Conservation (phyloP, 2,888 invertebrate genomes). For the Prionchulus punctatus region DNA sequence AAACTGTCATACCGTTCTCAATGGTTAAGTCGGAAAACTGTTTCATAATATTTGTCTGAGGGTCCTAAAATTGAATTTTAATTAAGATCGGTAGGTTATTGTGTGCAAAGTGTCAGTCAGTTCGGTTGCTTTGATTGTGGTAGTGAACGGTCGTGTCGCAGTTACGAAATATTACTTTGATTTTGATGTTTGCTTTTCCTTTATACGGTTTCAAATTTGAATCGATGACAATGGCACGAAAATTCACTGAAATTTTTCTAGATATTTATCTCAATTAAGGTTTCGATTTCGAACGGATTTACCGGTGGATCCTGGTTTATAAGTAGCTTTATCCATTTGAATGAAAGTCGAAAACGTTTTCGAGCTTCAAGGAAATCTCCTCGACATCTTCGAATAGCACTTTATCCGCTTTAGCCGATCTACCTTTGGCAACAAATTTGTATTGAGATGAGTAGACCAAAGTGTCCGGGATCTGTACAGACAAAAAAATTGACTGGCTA, state of each 20-base stretch:
- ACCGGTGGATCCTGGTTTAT: slow-evolving; percentile 49
- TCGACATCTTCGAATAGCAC: slow-evolving; percentile 17
- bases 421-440: neutral
- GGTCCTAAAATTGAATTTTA: slow-evolving; percentile 16
- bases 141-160: neutral
- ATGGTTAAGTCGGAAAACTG: slow-evolving; percentile 25
- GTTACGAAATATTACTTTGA: slow-evolving; percentile 41
- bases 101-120: too few relatives aligned
- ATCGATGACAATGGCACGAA: slow-evolving; percentile 58
- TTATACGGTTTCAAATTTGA: slow-evolving; percentile 51
- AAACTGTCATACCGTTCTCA: slow-evolving; percentile 16
- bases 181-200: slow-evolving; percentile 48
- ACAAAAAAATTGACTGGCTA: neutral
- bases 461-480: neutral
- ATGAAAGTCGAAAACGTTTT: slow-evolving; percentile 70
- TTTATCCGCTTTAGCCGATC: neutral
- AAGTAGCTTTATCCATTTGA: slow-evolving; percentile 78
- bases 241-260: slow-evolving; percentile 50
- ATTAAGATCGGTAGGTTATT: too few relatives aligned
- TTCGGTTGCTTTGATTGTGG: neutral
- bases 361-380: slow-evolving; percentile 48
- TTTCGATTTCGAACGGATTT: neutral
- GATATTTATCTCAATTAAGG: too few relatives aligned
- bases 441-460: neutral
- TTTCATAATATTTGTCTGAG: slow-evolving; percentile 29